phyloP scores from a whole-genome alignment of 1,140 invertebrate genomes.

The Drosophila simulans region DNA sequence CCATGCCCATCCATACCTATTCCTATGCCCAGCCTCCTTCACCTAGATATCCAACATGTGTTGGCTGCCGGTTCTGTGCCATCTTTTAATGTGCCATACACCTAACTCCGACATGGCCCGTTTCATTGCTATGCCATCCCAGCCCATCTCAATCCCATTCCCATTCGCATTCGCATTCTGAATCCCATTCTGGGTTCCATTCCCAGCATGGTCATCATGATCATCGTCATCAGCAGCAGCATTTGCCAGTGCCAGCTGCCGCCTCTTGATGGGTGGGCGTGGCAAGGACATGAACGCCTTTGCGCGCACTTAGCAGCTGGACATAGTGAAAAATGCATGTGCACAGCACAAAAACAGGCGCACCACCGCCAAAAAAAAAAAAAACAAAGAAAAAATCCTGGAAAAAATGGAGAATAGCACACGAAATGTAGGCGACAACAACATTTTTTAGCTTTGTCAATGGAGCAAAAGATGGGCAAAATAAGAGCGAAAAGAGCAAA shows the following conservation, averaged over 20 bases:
- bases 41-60: constrained; percentile 61
- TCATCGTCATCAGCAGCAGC: constrained; percentile 14
- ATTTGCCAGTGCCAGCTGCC: constrained; percentile 49
- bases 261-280: constrained; percentile 56
- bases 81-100: constrained; percentile 74
- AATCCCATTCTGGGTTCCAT: constrained; percentile 9
- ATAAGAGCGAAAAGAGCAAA: constrained; percentile 34
- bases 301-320: constrained; percentile 61
- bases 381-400: neutral
- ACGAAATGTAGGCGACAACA: constrained; percentile 70
- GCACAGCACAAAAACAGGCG: constrained; percentile 46
- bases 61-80: constrained; percentile 51
- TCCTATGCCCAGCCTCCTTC: constrained; percentile 7
- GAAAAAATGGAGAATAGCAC: constrained; percentile 33
- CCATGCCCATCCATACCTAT: neutral
- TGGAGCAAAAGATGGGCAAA: constrained; percentile 51
- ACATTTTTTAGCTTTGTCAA: constrained; percentile 59
- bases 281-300: constrained; percentile 57
- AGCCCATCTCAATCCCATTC: neutral
- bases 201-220: constrained; percentile 41
- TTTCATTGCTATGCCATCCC: constrained; percentile 7
- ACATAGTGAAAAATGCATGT: constrained; percentile 66
- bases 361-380: constrained; percentile 8
- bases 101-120: constrained; percentile 43
- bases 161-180: constrained; percentile 1